These are phyloP conservation scores for Neoseiulus cucumeris DNA, from an alignment of 1,140 invertebrate genomes.

Conservation along the genomic window DNA sequence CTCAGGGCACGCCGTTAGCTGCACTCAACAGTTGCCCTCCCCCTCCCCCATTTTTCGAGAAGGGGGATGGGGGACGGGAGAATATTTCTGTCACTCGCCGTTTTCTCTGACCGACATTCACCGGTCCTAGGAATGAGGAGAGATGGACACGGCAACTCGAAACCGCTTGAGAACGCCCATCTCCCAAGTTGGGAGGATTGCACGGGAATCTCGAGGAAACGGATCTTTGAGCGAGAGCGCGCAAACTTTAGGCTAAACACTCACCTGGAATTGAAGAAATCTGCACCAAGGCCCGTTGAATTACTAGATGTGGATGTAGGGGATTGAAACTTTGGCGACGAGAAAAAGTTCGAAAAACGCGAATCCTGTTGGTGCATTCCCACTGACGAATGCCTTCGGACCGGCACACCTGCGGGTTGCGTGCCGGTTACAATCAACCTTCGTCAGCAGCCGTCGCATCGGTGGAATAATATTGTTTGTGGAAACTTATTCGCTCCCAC, in stretches of 20 bases:
- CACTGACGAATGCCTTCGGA: constrained; percentile 7
- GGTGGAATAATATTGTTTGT: background rate
- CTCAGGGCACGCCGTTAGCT: no score
- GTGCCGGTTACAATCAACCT: background rate
- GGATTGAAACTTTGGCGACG: constrained; percentile 9
- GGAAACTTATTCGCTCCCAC: no score
- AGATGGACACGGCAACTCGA: background rate
- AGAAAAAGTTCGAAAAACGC: constrained; percentile 11
- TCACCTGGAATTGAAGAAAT: constrained; percentile 19
- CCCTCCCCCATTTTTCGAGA: no score
- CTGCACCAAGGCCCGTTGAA: constrained; percentile 17
- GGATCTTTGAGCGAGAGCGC: no score
- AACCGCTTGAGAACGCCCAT: no score
- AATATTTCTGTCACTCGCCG: no score
- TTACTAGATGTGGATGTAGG: background rate
- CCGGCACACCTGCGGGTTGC: background rate
- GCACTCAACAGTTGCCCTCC: no score
- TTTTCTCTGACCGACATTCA: no score
- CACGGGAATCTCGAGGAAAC: no score
- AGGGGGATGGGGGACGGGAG: no score
- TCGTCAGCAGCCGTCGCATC: background rate
- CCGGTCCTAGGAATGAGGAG: background rate
- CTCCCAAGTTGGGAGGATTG: no score
- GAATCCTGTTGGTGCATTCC: constrained; percentile 11
- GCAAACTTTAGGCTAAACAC: background rate